phyloP scores from a whole-genome alignment of 2,797 vertebrate species.

The Enteromius trimaculatus region DNA sequence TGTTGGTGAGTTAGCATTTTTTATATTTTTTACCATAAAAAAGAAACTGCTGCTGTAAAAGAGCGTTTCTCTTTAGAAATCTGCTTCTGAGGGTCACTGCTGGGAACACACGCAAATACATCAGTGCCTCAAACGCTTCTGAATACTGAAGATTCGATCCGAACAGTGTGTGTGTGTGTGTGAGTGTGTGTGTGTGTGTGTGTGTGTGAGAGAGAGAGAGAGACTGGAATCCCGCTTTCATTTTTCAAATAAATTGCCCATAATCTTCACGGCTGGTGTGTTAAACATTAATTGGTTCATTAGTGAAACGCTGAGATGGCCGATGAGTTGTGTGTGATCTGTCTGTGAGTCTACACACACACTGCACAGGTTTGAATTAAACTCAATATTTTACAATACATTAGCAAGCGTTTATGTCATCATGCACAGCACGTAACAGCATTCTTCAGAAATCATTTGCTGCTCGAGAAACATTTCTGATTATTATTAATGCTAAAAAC shows the following conservation, averaged over 20 bases:
- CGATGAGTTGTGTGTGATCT: constrained; percentile 25
- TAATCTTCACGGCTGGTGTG: constrained; percentile 2
- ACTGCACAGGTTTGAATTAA: background rate
- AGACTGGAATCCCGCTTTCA: background rate
- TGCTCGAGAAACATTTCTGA: background rate
- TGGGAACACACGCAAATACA: background rate
- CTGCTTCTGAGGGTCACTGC: background rate
- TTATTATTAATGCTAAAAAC: background rate
- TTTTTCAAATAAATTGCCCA: constrained; percentile 20
- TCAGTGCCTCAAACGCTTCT: background rate
- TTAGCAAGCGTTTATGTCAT: background rate
- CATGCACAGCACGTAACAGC: background rate
- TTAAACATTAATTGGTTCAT: constrained; percentile 46
- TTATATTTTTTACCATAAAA: background rate
- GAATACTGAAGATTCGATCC: background rate
- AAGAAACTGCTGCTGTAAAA: background rate
- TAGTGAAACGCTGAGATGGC: constrained; percentile 35
- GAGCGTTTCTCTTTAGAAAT: background rate
- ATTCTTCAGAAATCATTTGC: background rate
- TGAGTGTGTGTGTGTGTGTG: background rate
- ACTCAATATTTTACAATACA: background rate
- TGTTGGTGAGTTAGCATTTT: too few species aligned
- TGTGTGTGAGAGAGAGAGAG: background rate
- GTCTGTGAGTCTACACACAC: background rate
- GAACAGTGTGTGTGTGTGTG: background rate